Percentiles rank a stretch among this genome's conserved stretches.
Evolutionary conservation across 2,797 vertebrate species (phyloP).

Genomic region (Kryptolebias ocellatus): DNA sequence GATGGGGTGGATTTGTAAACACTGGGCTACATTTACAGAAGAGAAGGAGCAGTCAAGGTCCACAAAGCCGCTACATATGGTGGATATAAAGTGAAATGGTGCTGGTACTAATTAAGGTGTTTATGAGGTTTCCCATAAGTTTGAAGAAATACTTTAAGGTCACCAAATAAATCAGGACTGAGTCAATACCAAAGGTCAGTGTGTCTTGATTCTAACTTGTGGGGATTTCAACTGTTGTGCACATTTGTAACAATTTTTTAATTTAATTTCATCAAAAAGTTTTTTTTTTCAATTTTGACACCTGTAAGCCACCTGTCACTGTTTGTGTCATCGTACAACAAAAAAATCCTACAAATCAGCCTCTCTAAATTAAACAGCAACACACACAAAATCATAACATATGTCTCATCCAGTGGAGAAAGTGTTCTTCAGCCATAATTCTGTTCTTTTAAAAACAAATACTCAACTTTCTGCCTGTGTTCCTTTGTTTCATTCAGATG

Average conservation of each 20-base stretch:
- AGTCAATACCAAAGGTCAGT: constrained; percentile 29
- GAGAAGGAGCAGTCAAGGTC: background rate
- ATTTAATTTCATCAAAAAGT: background rate
- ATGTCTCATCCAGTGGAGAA: background rate
- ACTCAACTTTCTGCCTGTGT: background rate
- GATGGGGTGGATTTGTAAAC: constrained; percentile 37
- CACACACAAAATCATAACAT: too few species aligned
- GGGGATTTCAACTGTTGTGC: background rate
- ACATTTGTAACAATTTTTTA: background rate
- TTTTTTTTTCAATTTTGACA: background rate
- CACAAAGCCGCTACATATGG: constrained; percentile 27
- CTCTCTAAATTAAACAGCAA: too few species aligned
- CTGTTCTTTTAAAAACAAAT: background rate
- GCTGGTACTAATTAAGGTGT: constrained; percentile 39
- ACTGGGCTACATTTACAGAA: constrained; percentile 19
- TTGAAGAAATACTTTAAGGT: constrained; percentile 24
- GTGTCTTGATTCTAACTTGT: constrained; percentile 16
- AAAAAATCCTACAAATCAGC: too few species aligned
- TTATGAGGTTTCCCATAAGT: constrained; percentile 33
- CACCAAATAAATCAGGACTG: constrained; percentile 13
- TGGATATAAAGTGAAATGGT: constrained; percentile 49
- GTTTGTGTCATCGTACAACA: too few species aligned
- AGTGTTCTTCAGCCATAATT: background rate
- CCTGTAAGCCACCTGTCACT: background rate
- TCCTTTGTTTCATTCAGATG: background rate